Evolutionary conservation across 1,140 invertebrate species (phyloP).

Genomic region (Orchesella cincta): DNA sequence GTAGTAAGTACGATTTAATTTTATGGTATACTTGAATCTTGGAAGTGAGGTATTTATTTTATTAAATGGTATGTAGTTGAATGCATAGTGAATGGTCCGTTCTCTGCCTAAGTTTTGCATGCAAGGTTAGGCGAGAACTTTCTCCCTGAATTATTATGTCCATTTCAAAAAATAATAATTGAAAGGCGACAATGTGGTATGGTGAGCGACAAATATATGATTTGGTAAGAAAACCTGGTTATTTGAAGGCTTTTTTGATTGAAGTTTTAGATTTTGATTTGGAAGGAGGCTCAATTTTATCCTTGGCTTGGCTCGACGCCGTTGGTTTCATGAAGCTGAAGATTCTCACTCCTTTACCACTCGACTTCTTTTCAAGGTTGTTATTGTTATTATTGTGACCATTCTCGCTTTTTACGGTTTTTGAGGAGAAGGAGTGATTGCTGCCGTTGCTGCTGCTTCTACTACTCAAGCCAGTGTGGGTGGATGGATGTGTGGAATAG

Average conservation of each 20-base stretch:
- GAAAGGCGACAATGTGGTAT: too few relatives aligned
- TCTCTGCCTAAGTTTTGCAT: too few relatives aligned
- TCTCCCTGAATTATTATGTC: too few relatives aligned
- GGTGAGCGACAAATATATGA: too few relatives aligned
- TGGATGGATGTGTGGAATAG: slow-evolving; percentile 53
- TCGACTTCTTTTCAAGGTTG: slow-evolving; percentile 34
- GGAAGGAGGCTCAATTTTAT: slow-evolving; percentile 52
- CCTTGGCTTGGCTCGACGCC: slow-evolving; percentile 64
- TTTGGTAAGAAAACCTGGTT: too few relatives aligned
- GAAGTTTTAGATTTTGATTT: slow-evolving; percentile 1
- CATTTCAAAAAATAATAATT: too few relatives aligned
- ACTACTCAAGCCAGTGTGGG: slow-evolving; percentile 53
- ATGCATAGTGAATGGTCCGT: too few relatives aligned
- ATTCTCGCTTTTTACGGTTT: not conserved
- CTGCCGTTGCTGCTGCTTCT: slow-evolving; percentile 73
- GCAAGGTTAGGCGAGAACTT: too few relatives aligned
- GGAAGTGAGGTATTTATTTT: too few relatives aligned
- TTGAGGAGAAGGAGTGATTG: slow-evolving; percentile 60
- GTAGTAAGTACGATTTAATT: too few relatives aligned
- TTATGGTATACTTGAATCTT: too few relatives aligned
- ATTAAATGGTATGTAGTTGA: too few relatives aligned
- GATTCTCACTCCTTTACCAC: slow-evolving; percentile 48
- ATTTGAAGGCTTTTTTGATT: slow-evolving; percentile 12
- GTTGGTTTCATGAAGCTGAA: slow-evolving; percentile 68
- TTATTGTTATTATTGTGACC: slow-evolving; percentile 9